A percentile compares a stretch with the other conserved stretches of the same genome.
Evolutionary conservation across 2,888 invertebrate genomes (phyloP).

Genomic region (Eristalis pertinax): DNA sequence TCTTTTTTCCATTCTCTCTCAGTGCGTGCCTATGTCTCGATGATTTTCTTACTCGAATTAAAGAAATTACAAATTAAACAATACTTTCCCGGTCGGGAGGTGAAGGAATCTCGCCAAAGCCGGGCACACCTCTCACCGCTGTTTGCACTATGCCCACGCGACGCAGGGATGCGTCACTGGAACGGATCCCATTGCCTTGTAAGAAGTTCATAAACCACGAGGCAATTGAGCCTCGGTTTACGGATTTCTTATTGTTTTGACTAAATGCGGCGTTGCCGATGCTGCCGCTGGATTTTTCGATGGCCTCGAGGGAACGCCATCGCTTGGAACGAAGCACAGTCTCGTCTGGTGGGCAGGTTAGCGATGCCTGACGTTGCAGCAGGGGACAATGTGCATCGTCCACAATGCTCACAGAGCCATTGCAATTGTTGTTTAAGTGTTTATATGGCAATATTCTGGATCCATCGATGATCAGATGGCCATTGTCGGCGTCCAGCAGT

Average conservation of each 20-base stretch:
- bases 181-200: slow-evolving; percentile 87
- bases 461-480: slow-evolving; percentile 72
- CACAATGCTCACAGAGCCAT: slow-evolving; percentile 79
- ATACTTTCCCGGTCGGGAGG: slow-evolving; percentile 81
- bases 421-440: slow-evolving; percentile 81
- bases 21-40: background rate
- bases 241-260: slow-evolving; percentile 82
- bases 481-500: slow-evolving; percentile 78
- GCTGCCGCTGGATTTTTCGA: slow-evolving; percentile 81
- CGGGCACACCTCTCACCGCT: slow-evolving; percentile 78
- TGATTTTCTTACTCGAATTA: slow-evolving; percentile 35
- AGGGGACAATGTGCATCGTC: slow-evolving; percentile 80
- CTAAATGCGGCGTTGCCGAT: slow-evolving; percentile 77
- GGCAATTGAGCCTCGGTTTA: slow-evolving; percentile 85
- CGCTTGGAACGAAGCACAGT: slow-evolving; percentile 84
- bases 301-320: slow-evolving; percentile 90
- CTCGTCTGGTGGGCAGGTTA: slow-evolving; percentile 79
- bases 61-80: slow-evolving; percentile 75
- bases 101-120: slow-evolving; percentile 78
- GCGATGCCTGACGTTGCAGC: slow-evolving; percentile 80
- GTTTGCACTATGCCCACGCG: slow-evolving; percentile 79
- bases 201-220: slow-evolving; percentile 89
- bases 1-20: background rate
- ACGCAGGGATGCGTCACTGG: slow-evolving; percentile 82
- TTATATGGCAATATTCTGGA: slow-evolving; percentile 75